Evolutionary conservation across 1,140 invertebrate species (phyloP), one percentile per base, ranked within the genome.

Genomic region (Scylla paramamosain): DNA sequence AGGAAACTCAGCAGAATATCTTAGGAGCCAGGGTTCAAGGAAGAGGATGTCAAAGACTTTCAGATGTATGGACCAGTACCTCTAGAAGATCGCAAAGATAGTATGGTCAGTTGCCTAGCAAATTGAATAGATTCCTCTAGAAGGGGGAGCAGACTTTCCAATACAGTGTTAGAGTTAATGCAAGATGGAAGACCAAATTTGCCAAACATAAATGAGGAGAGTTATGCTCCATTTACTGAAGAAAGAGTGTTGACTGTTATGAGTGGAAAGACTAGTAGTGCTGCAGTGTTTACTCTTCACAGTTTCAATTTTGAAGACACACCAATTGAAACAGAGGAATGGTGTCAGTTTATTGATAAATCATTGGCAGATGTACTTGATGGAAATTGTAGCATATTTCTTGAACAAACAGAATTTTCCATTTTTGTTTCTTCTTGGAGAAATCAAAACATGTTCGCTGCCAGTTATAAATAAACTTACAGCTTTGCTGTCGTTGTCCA

Each of bases 301-400:
- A 96, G 95, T 92, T 96, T 96, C 25, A 94, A 94, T 90, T 96
- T 96, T 28, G 96, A 97, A 39, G 91, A 95, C 39, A 97, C 97
- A 59, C 98, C 98, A 8, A 98, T 98, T 91, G 98, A 99, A 97
- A 98, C 98, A 96, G 98, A 98, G 95, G 98, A 99, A 97, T 99
- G 98, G 98, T 97, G 98, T 96, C 97, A 98, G 91, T 98, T 98
- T 97, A 95, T 97, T 96, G 97, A 97, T 97, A 95, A 97, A 84
- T 96, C 97, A 95, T 94, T 97, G 95, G 95, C 97, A 96, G 95
- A 97, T 96, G 89, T 95, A 46, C 93, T 96, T 59, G 91, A 95
- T 83, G 94, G 96, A 48, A 96, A 96, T 82, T 95, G 91, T 45
- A 95, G 95, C 31, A 96, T 95, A 45, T 95, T 93, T 48, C 86